phyloP scores from a whole-genome alignment of 2,888 invertebrate genomes.

The Portevinia maculata region DNA sequence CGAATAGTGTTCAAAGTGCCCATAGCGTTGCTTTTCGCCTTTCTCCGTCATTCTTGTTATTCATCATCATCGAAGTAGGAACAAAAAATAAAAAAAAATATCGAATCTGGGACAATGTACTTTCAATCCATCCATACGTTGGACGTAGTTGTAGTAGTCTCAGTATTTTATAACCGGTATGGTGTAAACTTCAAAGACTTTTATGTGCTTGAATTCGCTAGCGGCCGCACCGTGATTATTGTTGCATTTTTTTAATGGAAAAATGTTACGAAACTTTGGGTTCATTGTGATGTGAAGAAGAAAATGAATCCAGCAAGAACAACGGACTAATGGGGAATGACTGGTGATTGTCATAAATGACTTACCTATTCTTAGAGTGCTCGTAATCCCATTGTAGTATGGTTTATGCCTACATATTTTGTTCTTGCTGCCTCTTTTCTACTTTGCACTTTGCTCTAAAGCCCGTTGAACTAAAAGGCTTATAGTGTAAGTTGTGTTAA shows the following conservation, averaged over 20 bases:
- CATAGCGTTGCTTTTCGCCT: slow-evolving; percentile 1
- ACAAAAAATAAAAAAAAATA: not conserved
- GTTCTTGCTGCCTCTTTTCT: too few relatives aligned
- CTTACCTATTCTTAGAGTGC: slow-evolving; percentile 32
- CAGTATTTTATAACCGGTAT: slow-evolving; percentile 36
- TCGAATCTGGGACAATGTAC: slow-evolving; percentile 47
- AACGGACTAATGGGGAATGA: not conserved
- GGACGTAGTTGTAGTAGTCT: slow-evolving; percentile 30
- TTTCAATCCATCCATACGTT: slow-evolving; percentile 41
- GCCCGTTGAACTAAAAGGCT: too few relatives aligned
- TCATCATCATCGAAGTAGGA: slow-evolving; percentile 11
- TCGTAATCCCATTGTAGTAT: slow-evolving; percentile 34
- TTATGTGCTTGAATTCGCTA: slow-evolving; percentile 46
- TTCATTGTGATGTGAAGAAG: slow-evolving; percentile 36
- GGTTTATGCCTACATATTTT: too few relatives aligned
- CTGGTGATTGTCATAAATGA: slow-evolving; percentile 25
- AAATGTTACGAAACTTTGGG: slow-evolving; percentile 30
- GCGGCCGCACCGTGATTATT: slow-evolving; percentile 1
- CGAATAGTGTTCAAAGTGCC: slow-evolving; percentile 10
- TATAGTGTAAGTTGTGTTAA: too few relatives aligned
- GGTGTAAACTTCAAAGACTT: slow-evolving; percentile 50
- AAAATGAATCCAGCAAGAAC: slow-evolving; percentile 29
- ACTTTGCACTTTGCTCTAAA: too few relatives aligned
- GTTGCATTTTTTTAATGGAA: not conserved
- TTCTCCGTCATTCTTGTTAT: not conserved